Percentiles rank a stretch among this genome's conserved stretches.
Conservation (phyloP, 2,888 invertebrate genomes). For the Hypercompe scribonia region DNA sequence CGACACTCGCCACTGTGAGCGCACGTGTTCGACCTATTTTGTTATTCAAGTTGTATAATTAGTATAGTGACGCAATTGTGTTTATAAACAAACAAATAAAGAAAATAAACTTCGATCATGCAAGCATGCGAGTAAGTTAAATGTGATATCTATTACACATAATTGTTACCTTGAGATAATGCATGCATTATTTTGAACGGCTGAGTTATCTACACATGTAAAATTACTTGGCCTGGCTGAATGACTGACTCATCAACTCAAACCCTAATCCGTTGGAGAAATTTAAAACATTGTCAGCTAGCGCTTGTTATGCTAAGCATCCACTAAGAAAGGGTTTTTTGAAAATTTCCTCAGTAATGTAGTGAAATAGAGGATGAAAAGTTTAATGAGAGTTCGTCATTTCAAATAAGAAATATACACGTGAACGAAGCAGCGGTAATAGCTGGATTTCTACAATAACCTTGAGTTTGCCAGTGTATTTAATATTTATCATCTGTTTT, state of each 20-base stretch:
- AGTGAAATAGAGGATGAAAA: background rate
- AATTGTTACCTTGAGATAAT: background rate
- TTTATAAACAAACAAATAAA: background rate
- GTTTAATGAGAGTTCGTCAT: background rate
- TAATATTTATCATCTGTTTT: background rate
- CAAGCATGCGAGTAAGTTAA: slow-evolving; percentile 1
- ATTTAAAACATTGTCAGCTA: no score
- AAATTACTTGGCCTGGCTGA: background rate
- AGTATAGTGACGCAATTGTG: background rate
- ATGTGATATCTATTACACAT: background rate
- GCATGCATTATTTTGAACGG: background rate
- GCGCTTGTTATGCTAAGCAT: no score
- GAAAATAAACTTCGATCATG: background rate
- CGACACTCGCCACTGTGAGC: slow-evolving; percentile 9
- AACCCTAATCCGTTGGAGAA: background rate
- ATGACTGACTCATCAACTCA: background rate
- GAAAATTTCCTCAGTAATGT: background rate
- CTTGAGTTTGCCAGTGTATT: background rate
- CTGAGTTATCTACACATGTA: background rate
- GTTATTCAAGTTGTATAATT: background rate
- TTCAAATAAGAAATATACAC: background rate
- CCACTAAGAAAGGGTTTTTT: no score
- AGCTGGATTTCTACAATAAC: background rate
- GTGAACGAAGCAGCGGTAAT: background rate
- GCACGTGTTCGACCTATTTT: slow-evolving; percentile 18